Base-by-base conservation (phyloP, 2,797 vertebrate species). In the Halcyon smyrnensis region DNA sequence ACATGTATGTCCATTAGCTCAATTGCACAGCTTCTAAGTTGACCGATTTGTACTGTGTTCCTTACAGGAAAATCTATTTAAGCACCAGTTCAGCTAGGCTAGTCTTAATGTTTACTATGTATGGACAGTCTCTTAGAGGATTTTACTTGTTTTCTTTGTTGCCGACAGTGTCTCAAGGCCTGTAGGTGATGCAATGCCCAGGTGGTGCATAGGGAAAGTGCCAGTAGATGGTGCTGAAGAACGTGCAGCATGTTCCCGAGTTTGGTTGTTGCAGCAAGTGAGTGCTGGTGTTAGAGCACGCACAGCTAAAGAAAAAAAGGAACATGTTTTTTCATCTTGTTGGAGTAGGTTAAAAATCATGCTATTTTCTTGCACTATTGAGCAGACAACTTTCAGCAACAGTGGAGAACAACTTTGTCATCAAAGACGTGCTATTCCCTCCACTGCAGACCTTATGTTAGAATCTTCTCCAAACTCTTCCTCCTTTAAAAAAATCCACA, bases 171-270 rank as follows among this genome's bases (percentile, higher is more conserved):
- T 34, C 27, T 16, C 19, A 21, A n/a, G 34, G 23, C 8, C 39
- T 36, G 63, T 14, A 20, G 65, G 41, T 20, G 45, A 37, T 16
- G 73, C 45, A 51, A 21, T 15, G 73, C 27, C 67, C 70, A 36
- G 28, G 39, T 4, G 36, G 70, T 39, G 48, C 54, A 25, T 2
- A 78, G 43, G 18, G 37, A 37, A 79, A 15, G 21, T 54, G 53
- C 91, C 96, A 90, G 89, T 19, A 96, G 95, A 71, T 95, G 95
- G 94, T 89, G 96, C 96, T 93, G 90, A 89, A 92, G 95, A 93
- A 83, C 63, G 70, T 0, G 32, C 43, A 77, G 80, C 85, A 4
- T 2, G 3, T 28, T 60, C 43, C 21, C 4, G 6, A 48, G 16
- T 86, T 56, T 19, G 76, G 13, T 46, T 43, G 19, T 80, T 51